Conservation (phyloP, 2,888 invertebrate species). For the Hemicrepidius hirtus region DNA sequence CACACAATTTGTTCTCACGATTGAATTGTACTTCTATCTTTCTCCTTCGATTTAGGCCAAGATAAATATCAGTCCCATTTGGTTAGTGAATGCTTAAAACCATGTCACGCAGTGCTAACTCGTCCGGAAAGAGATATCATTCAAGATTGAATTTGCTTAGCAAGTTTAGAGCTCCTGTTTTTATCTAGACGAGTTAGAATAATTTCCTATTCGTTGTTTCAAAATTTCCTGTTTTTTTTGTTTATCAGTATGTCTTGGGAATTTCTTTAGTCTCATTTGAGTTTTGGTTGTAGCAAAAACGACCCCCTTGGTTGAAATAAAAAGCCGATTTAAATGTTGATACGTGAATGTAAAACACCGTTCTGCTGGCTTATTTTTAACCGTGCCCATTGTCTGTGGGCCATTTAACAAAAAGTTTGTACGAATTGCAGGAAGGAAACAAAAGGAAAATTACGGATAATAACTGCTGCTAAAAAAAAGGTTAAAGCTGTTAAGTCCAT, state of each 20-base stretch:
- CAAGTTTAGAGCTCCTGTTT: slow-evolving; percentile 28
- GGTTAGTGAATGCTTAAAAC: slow-evolving; percentile 38
- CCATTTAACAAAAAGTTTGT: not conserved
- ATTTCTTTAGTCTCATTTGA: slow-evolving; percentile 13
- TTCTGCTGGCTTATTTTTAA: not conserved
- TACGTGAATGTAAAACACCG: slow-evolving; percentile 2
- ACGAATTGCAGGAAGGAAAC: too few species aligned
- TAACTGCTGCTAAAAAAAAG: not conserved
- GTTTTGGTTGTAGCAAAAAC: slow-evolving; percentile 15
- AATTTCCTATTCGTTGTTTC: not conserved
- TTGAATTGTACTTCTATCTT: slow-evolving; percentile 24
- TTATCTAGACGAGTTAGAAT: slow-evolving; percentile 3
- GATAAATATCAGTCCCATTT: slow-evolving; percentile 41
- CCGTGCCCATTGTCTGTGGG: not conserved
- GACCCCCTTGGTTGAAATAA: slow-evolving; percentile 18
- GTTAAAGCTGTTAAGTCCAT: too few species aligned
- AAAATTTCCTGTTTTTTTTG: slow-evolving; percentile 7
- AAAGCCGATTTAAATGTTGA: slow-evolving; percentile 12
- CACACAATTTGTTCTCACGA: slow-evolving; percentile 24
- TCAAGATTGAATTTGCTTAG: slow-evolving; percentile 42
- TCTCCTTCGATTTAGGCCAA: slow-evolving; percentile 17
- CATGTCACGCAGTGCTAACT: slow-evolving; percentile 41
- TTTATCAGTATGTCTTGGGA: slow-evolving; percentile 12
- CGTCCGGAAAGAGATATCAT: slow-evolving; percentile 42
- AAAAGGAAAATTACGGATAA: too few species aligned